These are phyloP conservation scores for Molorchus minor DNA, from an alignment of 2,888 invertebrate species.

Conservation along the genomic window DNA sequence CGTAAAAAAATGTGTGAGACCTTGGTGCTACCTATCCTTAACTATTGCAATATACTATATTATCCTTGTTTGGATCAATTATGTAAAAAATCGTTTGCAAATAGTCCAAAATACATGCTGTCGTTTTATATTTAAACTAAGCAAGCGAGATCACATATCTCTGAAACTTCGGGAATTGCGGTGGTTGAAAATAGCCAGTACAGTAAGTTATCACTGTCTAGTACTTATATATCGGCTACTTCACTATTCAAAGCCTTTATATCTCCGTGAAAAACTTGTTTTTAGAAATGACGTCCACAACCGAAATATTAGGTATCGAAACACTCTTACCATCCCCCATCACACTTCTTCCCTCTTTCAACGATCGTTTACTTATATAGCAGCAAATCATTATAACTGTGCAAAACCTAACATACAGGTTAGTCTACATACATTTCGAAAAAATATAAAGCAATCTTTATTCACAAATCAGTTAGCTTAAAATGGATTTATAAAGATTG, in stretches of 20 bases:
- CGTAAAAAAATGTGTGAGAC: neutral
- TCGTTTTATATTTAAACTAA: neutral
- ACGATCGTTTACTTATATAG: too few relatives aligned
- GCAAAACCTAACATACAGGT: too few relatives aligned
- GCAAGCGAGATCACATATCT: neutral
- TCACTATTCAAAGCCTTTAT: neutral
- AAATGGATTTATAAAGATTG: too few relatives aligned
- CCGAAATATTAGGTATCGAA: neutral
- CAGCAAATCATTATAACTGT: too few relatives aligned
- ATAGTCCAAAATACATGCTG: neutral
- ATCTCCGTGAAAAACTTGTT: neutral
- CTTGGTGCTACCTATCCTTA: too few relatives aligned
- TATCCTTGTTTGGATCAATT: neutral
- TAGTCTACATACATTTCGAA: too few relatives aligned
- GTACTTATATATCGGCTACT: neutral
- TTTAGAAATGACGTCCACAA: neutral
- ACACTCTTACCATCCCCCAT: neutral
- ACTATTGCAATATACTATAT: too few relatives aligned
- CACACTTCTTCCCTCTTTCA: neutral
- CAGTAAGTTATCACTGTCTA: neutral
- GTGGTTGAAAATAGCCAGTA: neutral
- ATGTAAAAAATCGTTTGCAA: neutral
- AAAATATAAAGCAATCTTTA: too few relatives aligned
- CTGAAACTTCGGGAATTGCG: neutral
- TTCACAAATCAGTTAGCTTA: too few relatives aligned